Evolutionary conservation across 2,797 vertebrate genomes (phyloP).

Genomic region (Pelochelys cantorii): DNA sequence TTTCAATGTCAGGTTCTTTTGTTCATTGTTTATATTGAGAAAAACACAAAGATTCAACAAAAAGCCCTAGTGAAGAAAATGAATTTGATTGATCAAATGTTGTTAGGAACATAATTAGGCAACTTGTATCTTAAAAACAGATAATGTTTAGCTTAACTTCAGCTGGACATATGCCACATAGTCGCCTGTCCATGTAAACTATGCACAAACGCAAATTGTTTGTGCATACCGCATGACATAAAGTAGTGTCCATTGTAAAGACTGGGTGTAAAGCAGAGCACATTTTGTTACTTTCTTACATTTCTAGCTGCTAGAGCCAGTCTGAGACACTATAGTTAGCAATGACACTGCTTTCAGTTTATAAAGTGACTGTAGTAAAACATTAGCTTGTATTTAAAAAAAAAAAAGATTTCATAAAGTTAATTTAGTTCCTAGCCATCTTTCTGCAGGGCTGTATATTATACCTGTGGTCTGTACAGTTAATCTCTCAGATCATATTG

Average conservation of each 20-base stretch:
- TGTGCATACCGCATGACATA: not conserved
- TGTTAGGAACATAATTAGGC: not conserved
- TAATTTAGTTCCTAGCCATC: not conserved
- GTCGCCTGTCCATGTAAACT: not conserved
- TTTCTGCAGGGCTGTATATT: not conserved
- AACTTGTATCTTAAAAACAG: not conserved
- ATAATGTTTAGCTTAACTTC: not conserved
- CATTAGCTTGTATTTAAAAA: not conserved
- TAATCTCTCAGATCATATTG: not conserved
- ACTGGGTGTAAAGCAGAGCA: not conserved
- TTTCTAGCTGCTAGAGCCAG: not conserved
- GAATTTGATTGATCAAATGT: not conserved
- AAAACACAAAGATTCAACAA: not conserved
- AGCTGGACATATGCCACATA: not conserved
- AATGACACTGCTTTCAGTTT: not conserved
- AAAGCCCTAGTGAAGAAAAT: not conserved
- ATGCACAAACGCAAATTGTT: not conserved
- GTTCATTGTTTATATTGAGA: not conserved
- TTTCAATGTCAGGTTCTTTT: not conserved
- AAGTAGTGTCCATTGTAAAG: not conserved
- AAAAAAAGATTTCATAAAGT: not conserved
- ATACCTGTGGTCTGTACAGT: not conserved
- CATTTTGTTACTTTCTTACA: not conserved
- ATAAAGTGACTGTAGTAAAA: not conserved
- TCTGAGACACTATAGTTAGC: not conserved